Evolutionary conservation across 2,113 vertebrate genomes (phyloP).

Genomic region (Ranitomeya imitator): DNA sequence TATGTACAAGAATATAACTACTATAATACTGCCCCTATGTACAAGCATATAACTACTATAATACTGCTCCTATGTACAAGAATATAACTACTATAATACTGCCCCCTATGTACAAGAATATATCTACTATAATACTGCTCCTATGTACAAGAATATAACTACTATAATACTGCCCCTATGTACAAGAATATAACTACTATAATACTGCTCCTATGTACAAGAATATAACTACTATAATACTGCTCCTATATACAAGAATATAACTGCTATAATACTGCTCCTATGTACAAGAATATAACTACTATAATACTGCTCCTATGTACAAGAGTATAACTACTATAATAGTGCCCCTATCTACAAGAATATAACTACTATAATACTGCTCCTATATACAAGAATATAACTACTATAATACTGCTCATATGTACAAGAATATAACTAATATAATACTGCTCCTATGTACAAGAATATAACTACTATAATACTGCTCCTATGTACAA

Average conservation of each 20-base stretch:
- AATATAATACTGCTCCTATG: not conserved
- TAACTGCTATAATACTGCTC: not conserved
- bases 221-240: not conserved
- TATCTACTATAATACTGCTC: not conserved
- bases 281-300: not conserved
- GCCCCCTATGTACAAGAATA: not conserved
- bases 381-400: not conserved
- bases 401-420: not conserved
- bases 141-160: not conserved
- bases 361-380: not conserved
- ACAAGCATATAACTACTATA: slow-evolving; percentile 2
- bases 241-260: not conserved
- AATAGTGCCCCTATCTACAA: not conserved
- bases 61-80: not conserved
- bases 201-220: not conserved
- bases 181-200: slow-evolving; percentile 6
- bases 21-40: not conserved
- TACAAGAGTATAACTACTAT: not conserved
- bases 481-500: not conserved
- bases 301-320: not conserved
- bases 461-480: slow-evolving; percentile 6
- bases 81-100: not conserved
- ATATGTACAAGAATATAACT: not conserved
- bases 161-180: not conserved
- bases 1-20: not conserved